A percentile compares a stretch with the other conserved stretches of the same genome.
Evolutionary conservation across 2,797 vertebrate genomes (phyloP).

Genomic region (Typhlichthys eigenmanni): DNA sequence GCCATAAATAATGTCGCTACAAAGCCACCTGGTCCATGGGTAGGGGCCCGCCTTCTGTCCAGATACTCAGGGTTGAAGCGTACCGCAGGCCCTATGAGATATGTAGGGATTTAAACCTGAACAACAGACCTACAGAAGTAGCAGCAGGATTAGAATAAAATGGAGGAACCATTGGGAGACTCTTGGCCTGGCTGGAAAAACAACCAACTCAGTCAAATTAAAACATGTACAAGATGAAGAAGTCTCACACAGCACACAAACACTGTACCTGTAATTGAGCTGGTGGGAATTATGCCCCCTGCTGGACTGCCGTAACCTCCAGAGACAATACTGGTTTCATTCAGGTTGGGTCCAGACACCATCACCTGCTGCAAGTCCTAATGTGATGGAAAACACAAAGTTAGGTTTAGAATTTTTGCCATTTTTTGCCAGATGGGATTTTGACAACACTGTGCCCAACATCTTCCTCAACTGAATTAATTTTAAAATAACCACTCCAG

Average conservation of each 20-base stretch:
- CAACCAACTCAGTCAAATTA: too few relatives aligned
- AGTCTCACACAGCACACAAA: too few relatives aligned
- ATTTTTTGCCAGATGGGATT: too few relatives aligned
- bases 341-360: constrained; percentile 96
- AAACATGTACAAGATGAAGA: background rate
- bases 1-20: constrained; percentile 29
- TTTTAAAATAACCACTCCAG: background rate
- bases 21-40: constrained; percentile 76
- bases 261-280: constrained; percentile 84
- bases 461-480: background rate
- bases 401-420: background rate
- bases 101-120: constrained; percentile 60
- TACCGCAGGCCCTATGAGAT: constrained; percentile 77
- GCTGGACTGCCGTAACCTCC: constrained; percentile 93
- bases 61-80: constrained; percentile 80
- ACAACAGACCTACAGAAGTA: constrained; percentile 29
- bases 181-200: constrained; percentile 2
- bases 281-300: constrained; percentile 91
- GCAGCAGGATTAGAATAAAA: constrained; percentile 27
- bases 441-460: background rate
- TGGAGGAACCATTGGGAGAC: background rate
- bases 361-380: constrained; percentile 98
- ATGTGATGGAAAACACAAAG: constrained; percentile 14
- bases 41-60: constrained; percentile 71
- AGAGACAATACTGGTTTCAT: constrained; percentile 95